Evolutionary conservation across 2,113 vertebrate genomes (phyloP).

Genomic region (Martes martes): DNA sequence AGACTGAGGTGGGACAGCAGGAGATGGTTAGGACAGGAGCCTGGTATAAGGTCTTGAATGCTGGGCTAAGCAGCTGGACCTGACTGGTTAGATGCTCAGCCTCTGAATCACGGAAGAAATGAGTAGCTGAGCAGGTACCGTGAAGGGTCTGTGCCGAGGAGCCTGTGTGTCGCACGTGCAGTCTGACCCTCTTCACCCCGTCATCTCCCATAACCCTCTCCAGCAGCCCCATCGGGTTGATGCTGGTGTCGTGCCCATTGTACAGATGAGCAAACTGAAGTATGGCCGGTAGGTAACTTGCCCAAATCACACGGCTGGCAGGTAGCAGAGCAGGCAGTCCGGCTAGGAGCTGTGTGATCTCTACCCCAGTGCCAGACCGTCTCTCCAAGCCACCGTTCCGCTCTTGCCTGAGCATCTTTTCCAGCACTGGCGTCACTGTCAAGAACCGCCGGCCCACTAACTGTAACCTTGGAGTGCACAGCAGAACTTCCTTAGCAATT

Average conservation of each 20-base stretch:
- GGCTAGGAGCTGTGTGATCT: neutral
- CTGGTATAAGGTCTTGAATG: neutral
- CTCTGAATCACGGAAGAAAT: neutral
- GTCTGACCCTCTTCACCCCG: no score
- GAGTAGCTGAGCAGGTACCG: neutral
- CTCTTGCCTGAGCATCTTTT: neutral
- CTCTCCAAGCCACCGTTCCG: no score
- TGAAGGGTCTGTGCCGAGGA: neutral
- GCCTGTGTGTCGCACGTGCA: neutral
- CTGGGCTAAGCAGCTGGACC: neutral
- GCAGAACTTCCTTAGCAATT: neutral
- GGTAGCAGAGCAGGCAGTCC: neutral
- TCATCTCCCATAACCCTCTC: neutral
- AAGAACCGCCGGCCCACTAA: fast-evolving
- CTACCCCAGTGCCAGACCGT: neutral
- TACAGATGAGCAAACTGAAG: neutral
- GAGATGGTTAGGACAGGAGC: neutral
- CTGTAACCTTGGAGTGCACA: neutral
- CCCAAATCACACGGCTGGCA: neutral
- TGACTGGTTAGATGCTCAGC: neutral
- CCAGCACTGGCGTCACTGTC: neutral
- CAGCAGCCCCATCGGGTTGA: neutral
- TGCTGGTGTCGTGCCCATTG: neutral
- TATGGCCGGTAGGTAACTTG: neutral
- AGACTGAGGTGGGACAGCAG: neutral